These are phyloP conservation scores for Dolichallabes microphthalmus DNA, from an alignment of 2,113 vertebrate genomes.

Conservation along the genomic window DNA sequence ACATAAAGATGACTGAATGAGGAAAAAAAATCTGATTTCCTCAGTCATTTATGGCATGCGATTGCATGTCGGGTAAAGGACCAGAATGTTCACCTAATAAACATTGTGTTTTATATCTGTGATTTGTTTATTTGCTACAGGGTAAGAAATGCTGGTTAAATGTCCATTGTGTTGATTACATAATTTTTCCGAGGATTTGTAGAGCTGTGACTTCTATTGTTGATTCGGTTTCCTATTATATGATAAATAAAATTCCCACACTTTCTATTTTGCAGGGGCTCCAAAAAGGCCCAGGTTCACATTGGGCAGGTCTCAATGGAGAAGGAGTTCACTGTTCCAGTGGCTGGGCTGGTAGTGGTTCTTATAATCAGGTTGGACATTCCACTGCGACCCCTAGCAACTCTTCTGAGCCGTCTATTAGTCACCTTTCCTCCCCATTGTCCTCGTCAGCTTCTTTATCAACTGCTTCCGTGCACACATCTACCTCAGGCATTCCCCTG, in stretches of 20 bases:
- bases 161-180: background rate
- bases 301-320: constrained; percentile 98
- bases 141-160: no score
- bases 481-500: constrained; percentile 49
- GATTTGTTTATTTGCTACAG: no score
- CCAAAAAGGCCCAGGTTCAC: constrained; percentile 98
- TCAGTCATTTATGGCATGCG: no score
- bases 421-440: constrained; percentile 23
- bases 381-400: constrained; percentile 26
- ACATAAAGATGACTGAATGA: no score
- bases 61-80: no score
- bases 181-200: background rate
- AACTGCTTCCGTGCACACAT: constrained; percentile 80
- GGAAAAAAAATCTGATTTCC: no score
- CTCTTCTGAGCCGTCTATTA: constrained; percentile 33
- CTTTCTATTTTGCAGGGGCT: constrained; percentile 79
- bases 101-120: no score
- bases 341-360: constrained; percentile 84
- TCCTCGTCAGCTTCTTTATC: constrained; percentile 16
- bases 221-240: background rate
- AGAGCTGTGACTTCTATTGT: background rate
- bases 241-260: background rate
- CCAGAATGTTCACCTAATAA: no score
- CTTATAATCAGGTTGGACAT: constrained; percentile 97
- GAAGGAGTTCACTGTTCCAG: constrained; percentile 94